Evolutionary conservation across 1,140 invertebrate genomes (phyloP), one percentile per base, ranked within the genome.

Genomic region (Aphelenchoides besseyi): DNA sequence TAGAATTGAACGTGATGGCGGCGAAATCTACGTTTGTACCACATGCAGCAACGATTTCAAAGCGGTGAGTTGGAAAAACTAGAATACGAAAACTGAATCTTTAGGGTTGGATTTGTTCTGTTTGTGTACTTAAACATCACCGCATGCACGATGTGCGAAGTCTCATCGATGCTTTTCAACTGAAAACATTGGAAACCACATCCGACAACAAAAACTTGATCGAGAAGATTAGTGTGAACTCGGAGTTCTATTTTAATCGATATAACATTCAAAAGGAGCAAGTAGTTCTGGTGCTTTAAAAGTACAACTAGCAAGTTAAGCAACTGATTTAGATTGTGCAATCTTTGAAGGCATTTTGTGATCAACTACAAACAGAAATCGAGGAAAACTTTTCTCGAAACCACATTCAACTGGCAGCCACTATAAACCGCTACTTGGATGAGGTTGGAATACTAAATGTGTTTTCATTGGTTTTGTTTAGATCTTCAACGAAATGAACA

Each of bases 171-270:
- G 63, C 16, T 12, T 12, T 26, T 1, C 30, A 23, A 18, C n/a
- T 53, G 9, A 12, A 33, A 1, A 36, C 30, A 53, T 12, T 36
- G 18, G 30, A 66, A 26, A 16, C 29, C 32, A 29, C 30, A 33
- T 23, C 30, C 28, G 63, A 18, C 63, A 66, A 66, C 63, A 66
- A 33, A 33, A 53, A 66, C 30, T 2, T 16, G n/a, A 66, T 66
- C 30, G 63, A 36, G 16, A 29, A 66, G 32, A 32, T 66, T 23
- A 37, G 36, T 26, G 12, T n/a, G 9, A 35, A 66, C 16, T 18
- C 63, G n/a, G 30, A 26, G 12, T 36, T 36, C 36, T 66, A 2
- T 16, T 35, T 12, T n/a, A 32, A n/a, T 32, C 16, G 8, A 37
- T 66, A 32, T 29, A 35, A 36, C 16, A 35, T 53, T n/a, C 63